These are phyloP conservation scores for Siphonodentalium dalli DNA, from an alignment of 2,888 invertebrate species.

Conservation along the genomic window DNA sequence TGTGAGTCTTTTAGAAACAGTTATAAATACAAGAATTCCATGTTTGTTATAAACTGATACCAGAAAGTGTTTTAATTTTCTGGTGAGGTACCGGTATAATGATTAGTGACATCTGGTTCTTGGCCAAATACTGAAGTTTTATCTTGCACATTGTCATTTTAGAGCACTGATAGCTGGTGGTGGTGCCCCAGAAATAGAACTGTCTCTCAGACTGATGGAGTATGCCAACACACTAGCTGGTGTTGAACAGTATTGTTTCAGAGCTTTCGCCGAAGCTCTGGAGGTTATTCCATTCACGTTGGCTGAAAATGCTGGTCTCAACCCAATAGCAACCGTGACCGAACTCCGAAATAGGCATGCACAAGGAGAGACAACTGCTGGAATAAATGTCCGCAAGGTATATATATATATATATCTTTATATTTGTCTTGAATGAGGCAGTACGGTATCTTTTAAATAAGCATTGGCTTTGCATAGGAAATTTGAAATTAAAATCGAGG, in stretches of 20 bases:
- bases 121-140: too few relatives aligned
- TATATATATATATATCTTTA: slow-evolving; percentile 3
- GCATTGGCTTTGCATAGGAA: too few relatives aligned
- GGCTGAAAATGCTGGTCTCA: slow-evolving; percentile 91
- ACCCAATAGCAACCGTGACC: slow-evolving; percentile 94
- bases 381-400: slow-evolving; percentile 89
- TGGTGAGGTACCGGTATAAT: too few relatives aligned
- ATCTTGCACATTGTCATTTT: slow-evolving; percentile 18
- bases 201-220: slow-evolving; percentile 83
- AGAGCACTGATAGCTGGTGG: slow-evolving; percentile 92
- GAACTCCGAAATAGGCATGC: slow-evolving; percentile 94
- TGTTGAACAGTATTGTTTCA: slow-evolving; percentile 92
- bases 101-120: too few relatives aligned
- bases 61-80: too few relatives aligned
- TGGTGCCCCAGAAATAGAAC: slow-evolving; percentile 96
- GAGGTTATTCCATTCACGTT: slow-evolving; percentile 92
- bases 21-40: too few relatives aligned
- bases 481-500: too few relatives aligned
- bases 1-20: too few relatives aligned
- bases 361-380: slow-evolving; percentile 82
- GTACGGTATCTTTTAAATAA: too few relatives aligned
- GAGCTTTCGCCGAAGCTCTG: slow-evolving; percentile 93
- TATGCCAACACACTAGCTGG: slow-evolving; percentile 85
- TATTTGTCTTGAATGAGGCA: too few relatives aligned
- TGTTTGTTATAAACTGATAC: too few relatives aligned